Conservation (phyloP, 1,140 invertebrate genomes). For the Diachasmimorpha longicaudata region DNA sequence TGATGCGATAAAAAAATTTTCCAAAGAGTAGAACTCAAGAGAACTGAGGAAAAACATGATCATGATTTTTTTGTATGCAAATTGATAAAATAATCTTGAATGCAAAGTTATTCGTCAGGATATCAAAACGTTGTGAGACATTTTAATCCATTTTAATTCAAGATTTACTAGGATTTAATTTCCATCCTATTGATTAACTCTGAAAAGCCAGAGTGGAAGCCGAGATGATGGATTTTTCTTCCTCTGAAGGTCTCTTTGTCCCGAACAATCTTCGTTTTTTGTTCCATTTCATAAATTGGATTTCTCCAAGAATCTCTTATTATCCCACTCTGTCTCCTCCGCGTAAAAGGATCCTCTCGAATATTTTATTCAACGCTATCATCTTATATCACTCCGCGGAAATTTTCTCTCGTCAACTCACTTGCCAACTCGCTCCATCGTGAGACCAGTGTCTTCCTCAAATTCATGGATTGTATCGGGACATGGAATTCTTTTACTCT, state of each 20-base stretch:
- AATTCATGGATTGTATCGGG: constrained; percentile 49
- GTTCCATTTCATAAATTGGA: neutral
- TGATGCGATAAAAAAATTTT: no score
- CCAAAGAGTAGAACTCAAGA: neutral
- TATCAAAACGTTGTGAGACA: neutral
- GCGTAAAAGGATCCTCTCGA: neutral
- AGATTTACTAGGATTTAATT: neutral
- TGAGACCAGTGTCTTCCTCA: constrained; percentile 51
- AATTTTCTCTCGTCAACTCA: constrained; percentile 29
- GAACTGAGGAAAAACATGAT: no score
- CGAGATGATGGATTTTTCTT: neutral
- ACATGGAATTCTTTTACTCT: constrained; percentile 44
- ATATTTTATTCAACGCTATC: neutral
- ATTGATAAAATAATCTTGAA: no score
- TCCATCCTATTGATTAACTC: neutral
- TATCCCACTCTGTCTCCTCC: neutral
- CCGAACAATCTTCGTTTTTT: neutral
- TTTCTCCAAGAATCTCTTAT: neutral
- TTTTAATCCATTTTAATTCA: neutral
- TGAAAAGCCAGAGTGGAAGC: neutral
- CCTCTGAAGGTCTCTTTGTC: neutral
- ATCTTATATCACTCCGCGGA: neutral
- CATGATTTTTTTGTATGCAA: no score
- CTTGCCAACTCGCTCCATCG: constrained; percentile 54
- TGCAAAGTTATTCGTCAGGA: no score